Evolutionary conservation across 2,888 invertebrate genomes (phyloP).

Genomic region (Ichneumoninae sp.): DNA sequence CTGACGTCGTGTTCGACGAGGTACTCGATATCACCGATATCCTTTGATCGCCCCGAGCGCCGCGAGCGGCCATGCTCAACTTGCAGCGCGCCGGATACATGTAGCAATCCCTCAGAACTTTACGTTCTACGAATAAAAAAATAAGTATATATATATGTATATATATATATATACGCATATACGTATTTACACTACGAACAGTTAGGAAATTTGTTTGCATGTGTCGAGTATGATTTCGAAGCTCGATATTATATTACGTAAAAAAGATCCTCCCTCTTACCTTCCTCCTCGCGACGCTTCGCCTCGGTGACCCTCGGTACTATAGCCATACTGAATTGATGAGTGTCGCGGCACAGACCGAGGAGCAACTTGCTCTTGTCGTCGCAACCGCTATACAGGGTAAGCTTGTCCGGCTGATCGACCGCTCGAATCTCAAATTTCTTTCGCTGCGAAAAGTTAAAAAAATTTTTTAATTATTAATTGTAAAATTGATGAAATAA

Average conservation of each 20-base stretch:
- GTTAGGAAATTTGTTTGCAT: not conserved
- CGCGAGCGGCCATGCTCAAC: conserved; percentile 87
- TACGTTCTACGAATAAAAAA: conserved; percentile 86
- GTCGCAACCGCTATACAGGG: conserved; percentile 96
- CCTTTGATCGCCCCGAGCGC: conserved; percentile 91
- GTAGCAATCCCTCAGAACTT: conserved; percentile 89
- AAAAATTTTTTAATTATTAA: too few relatives aligned
- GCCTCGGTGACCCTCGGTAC: conserved; percentile 94
- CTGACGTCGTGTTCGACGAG: conserved; percentile 98
- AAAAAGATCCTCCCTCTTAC: conserved; percentile 77
- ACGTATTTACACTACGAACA: not conserved
- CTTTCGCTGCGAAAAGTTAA: conserved; percentile 88
- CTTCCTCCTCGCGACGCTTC: conserved; percentile 93
- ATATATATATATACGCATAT: conserved; percentile 46
- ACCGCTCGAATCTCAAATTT: conserved; percentile 98
- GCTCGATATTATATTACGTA: not conserved
- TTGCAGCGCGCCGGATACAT: conserved; percentile 88
- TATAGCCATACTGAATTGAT: conserved; percentile 97
- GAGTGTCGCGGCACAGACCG: conserved; percentile 95
- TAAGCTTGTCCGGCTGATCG: conserved; percentile 91
- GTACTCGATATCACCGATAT: conserved; percentile 96
- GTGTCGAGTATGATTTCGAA: conserved; percentile 10
- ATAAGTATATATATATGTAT: conserved; percentile 64
- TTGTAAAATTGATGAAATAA: too few relatives aligned
- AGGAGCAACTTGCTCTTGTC: conserved; percentile 96